Conservation (phyloP, 2,888 invertebrate genomes). For the Aspidiotus rigidus region DNA sequence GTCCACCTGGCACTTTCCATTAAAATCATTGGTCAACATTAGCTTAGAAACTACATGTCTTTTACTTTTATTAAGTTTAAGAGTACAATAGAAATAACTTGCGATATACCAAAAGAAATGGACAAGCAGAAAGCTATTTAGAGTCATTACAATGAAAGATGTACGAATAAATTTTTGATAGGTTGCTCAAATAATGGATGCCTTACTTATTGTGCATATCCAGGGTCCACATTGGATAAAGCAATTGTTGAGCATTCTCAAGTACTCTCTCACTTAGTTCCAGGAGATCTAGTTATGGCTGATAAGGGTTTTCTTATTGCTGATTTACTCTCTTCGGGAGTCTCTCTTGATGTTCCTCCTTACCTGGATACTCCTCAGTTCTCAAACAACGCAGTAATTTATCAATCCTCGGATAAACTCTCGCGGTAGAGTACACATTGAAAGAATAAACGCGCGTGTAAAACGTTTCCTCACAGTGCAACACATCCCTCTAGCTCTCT, state of each 20-base stretch:
- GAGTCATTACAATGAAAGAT: not conserved
- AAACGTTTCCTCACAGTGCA: constrained; percentile 17
- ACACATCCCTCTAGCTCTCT: not conserved
- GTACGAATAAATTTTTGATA: not conserved
- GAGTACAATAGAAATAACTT: not conserved
- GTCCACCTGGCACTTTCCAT: too few species aligned
- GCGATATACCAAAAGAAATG: not conserved
- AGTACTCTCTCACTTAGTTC: not conserved
- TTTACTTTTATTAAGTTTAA: too few species aligned
- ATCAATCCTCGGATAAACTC: not conserved
- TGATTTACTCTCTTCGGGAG: not conserved
- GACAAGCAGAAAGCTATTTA: not conserved
- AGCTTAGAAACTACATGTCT: too few species aligned
- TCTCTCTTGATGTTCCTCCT: not conserved
- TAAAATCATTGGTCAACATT: too few species aligned
- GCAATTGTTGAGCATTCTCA: not conserved
- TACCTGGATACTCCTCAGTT: not conserved
- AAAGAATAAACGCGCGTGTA: constrained; percentile 6
- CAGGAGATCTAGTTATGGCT: constrained; percentile 1
- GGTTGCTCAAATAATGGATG: not conserved
- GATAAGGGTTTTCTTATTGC: constrained; percentile 3
- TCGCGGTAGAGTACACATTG: constrained; percentile 1
- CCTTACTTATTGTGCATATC: not conserved
- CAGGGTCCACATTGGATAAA: not conserved
- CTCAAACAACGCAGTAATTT: not conserved